Base-by-base conservation (phyloP, 1,140 invertebrate genomes). In the Atopsyche davidsoni region DNA sequence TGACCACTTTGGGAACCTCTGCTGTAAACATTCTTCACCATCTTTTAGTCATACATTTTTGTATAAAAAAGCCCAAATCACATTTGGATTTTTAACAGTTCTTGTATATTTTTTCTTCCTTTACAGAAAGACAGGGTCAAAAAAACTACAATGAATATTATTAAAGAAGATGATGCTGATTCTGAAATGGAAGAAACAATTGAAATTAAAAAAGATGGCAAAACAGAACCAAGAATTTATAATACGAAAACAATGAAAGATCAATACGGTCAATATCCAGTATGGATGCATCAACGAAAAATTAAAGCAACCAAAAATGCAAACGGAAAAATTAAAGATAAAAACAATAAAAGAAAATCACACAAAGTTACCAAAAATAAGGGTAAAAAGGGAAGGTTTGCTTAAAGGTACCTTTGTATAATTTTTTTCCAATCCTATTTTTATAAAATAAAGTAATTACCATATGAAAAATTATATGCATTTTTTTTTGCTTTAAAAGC, bases 181-280 rank as follows among this genome's bases (percentile, higher is more conserved):
- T 55, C 50, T 39, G 64, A 65, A 46, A 50, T 60, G 18, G 49
- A 59, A 16, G 66, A 71, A 39, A 58, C 64, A 16, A 62, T 66
- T 23, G 46, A 23, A 21, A 23, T 47, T 4, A 10, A 39, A 32
- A 70, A 73, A 40, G 63, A 69, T 34, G 68, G 69, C 16, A 53
- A 64, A 39, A 39, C 46, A 9, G 56, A 62, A 62, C 71, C 53
- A 69, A 72, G 59, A 67, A 72, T 28, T 7, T 82, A 73, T 46
- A 79, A 78, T 53, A 73, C 74, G 24, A 81, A 72, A 57, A 83
- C 80, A 1, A 66, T 83, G 53, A 63, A 65, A 13, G 78, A 83
- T 68, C 75, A 83, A 53, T 68, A 71, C 61, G 81, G 81, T 16
- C 75, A 79, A 47, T 83, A 81, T 62, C 81, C 81, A 9, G 58